Evolutionary conservation across 2,888 invertebrate genomes (phyloP).

Genomic region (Acleris emargana): DNA sequence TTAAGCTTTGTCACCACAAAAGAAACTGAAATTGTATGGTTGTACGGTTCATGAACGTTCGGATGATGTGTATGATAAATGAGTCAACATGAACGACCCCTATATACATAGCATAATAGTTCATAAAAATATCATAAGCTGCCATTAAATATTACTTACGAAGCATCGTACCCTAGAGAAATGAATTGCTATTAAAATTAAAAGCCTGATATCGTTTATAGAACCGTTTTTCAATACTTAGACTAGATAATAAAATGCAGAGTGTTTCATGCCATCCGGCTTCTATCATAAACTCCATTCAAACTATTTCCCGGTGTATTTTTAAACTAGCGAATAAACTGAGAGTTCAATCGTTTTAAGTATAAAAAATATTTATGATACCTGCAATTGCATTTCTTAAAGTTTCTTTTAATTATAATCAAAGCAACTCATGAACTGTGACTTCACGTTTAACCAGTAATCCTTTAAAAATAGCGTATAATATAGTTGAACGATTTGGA

Average conservation of each 20-base stretch:
- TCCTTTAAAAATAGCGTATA: no score
- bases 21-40: background rate
- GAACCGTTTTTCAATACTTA: constrained; percentile 19
- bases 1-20: background rate
- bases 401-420: no score
- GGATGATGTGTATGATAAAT: no score
- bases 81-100: constrained; percentile 1
- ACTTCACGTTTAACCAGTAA: no score
- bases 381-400: no score
- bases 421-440: no score
- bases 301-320: no score
- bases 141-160: constrained; percentile 31
- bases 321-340: no score
- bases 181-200: constrained; percentile 34
- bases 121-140: constrained; percentile 14
- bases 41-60: no score
- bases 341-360: no score
- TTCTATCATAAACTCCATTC: constrained; percentile 4
- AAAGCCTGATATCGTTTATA: constrained; percentile 29
- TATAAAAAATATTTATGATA: no score
- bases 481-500: no score
- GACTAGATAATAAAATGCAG: constrained; percentile 17
- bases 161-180: constrained; percentile 16
- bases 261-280: background rate
- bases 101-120: constrained; percentile 9